Evolutionary conservation across 2,888 invertebrate genomes (phyloP), one percentile per base, ranked within the genome.

Genomic region (Arctia plantaginis): DNA sequence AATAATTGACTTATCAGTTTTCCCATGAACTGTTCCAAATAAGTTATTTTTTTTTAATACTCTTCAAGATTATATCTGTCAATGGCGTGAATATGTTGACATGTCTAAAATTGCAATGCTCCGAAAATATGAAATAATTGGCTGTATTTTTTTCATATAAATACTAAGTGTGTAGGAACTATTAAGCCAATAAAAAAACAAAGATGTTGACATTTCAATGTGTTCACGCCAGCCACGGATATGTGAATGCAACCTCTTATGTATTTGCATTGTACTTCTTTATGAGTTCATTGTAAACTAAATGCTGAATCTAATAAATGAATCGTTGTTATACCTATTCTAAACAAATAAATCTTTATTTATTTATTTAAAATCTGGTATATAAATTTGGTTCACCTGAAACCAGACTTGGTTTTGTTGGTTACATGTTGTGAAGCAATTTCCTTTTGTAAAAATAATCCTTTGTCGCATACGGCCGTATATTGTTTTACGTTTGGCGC

Each of bases 1-100:
- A 84, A 82, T 87, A 85, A 88, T 87, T 81, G 71, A 77, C 68
- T 78, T 71, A 82, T 30, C 77, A 71, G 35, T 71, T 65, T 67
- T 62, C 71, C 70, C 30, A 69, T 70, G 64, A 75, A 71, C 65
- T 74, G 39, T 76, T 72, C 62, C 59, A 44, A 47, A 74, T 70
- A 72, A 62, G 7, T 3, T 18, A 18, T 0, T 18, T 1, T 62
- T 15, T 30, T 30, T 30, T 15, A 30, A 30, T 27, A 1, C 15
- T 59, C 27, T 59, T 15, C 7, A 0, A 27, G 12, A 27, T 27
- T 51, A 2, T 1, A 51, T n/a, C n/a, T n/a, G n/a, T n/a, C n/a
- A n/a, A n/a, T n/a, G n/a, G n/a, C n/a, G n/a, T n/a, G n/a, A n/a
- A n/a, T n/a, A n/a, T n/a, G n/a, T n/a, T n/a, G n/a, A n/a, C n/a